Percentiles rank a stretch among this genome's conserved stretches.
phyloP scores from a whole-genome alignment of 2,797 vertebrate genomes.

The Pangasius larnaudii region DNA sequence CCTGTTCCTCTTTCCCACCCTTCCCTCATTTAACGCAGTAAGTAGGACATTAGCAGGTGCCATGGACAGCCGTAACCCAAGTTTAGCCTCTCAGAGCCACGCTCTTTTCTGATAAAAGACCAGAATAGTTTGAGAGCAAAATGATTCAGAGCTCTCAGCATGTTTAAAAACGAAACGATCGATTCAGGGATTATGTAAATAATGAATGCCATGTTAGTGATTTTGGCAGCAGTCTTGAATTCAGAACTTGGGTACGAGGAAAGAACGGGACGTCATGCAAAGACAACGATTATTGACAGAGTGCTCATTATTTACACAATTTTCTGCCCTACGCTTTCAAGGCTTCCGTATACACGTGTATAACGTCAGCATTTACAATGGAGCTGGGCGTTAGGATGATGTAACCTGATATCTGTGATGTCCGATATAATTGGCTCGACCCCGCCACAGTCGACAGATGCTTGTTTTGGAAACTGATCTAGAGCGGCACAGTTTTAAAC shows the following conservation, averaged over 20 bases:
- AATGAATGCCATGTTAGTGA: neutral
- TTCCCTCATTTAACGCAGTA: conserved; percentile 39
- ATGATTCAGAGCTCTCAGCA: neutral
- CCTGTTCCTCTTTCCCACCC: conserved; percentile 32
- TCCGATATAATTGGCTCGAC: neutral
- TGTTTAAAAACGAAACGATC: neutral
- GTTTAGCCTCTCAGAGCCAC: neutral
- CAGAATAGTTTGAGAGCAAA: neutral
- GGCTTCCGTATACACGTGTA: neutral
- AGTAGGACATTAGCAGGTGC: conserved; percentile 42
- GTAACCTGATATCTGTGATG: neutral
- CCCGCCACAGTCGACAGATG: too few relatives aligned
- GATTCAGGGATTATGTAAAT: neutral
- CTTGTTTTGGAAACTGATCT: neutral
- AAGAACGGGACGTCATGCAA: neutral
- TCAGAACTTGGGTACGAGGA: neutral
- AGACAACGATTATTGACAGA: neutral
- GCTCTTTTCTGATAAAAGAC: neutral
- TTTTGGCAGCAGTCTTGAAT: neutral
- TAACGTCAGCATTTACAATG: too few relatives aligned
- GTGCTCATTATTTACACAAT: neutral
- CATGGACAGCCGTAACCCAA: neutral
- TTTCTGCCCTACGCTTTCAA: neutral
- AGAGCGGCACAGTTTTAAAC: neutral
- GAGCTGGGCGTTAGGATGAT: neutral